Conservation (phyloP, 2,888 invertebrate genomes). For the Bombylius discolor region DNA sequence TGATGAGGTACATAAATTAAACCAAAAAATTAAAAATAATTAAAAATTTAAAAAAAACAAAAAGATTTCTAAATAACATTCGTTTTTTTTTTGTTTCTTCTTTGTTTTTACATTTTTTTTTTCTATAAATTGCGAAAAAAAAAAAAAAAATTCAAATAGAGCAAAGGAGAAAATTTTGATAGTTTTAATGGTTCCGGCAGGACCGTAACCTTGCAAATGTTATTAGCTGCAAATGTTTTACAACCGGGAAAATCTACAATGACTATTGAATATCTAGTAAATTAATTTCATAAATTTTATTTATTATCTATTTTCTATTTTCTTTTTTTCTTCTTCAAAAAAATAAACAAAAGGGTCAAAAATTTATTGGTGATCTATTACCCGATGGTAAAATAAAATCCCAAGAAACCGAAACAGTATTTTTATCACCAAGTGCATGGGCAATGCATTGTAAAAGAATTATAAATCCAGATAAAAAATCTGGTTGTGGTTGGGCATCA, state of each 20-base stretch:
- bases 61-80: slow-evolving; percentile 40
- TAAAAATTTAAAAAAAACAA: no score
- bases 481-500: slow-evolving; percentile 88
- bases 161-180: slow-evolving; percentile 31
- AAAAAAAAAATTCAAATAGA: slow-evolving; percentile 3
- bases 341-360: slow-evolving; percentile 53
- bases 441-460: slow-evolving; percentile 84
- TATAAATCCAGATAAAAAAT: slow-evolving; percentile 82
- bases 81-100: no score
- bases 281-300: slow-evolving; percentile 12
- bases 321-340: not conserved
- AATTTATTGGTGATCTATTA: slow-evolving; percentile 75
- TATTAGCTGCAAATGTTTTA: slow-evolving; percentile 71
- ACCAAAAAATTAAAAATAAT: no score
- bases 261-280: slow-evolving; percentile 81
- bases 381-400: slow-evolving; percentile 79
- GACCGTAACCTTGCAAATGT: slow-evolving; percentile 73
- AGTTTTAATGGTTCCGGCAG: slow-evolving; percentile 41
- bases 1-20: slow-evolving; percentile 34
- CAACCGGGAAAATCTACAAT: slow-evolving; percentile 71
- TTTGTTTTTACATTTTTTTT: no score
- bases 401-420: slow-evolving; percentile 75
- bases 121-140: no score
- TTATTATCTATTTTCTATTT: not conserved
- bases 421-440: slow-evolving; percentile 85